Evolutionary conservation across 2,797 vertebrate genomes (phyloP), one percentile per base, ranked within the genome.

Genomic region (Chloroceryle amazona): DNA sequence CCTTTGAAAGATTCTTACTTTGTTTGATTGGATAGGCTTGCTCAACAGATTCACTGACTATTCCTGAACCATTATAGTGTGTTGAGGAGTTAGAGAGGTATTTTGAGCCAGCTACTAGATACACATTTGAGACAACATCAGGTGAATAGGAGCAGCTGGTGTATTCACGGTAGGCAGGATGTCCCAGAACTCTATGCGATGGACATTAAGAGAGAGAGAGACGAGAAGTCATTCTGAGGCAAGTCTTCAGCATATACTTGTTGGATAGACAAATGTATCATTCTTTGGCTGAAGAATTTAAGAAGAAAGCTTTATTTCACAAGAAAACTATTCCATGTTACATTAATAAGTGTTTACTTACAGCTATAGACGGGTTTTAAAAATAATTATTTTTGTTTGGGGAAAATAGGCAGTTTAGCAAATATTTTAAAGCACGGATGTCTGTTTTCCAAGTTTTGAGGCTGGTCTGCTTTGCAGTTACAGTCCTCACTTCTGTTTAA

Each of bases 181-280:
- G 81, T 93, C 90, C 78, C 66, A 85, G 52, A 68, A 88, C 49
- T 79, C 97, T 98, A 41, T 41, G 89, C 90, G 96, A 95, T 8
- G 90, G n/a, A 89, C 70, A 97, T 55, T 96, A 89, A 84, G 96
- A 96, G 96, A 96, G 78, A 97, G 90, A 90, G n/a, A n/a, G 95
- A 37, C 71, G 35, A 95, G 35, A 87, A 63, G 41, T 89, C 72
- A 95, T 91, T 63, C 87, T 88, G 57, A 37, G 71, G n/a, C 33
- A 67, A 58, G 35, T 91, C 88, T 95, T 97, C 93, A 74, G 93
- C 25, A 89, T 49, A 96, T 25, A 93, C 35, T 58, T 94, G 71
- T 57, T 95, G 82, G 66, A 96, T 98, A 93, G 57, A 97, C 35
- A 97, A 91, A 95, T 29, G 54, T 6, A 37, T 6, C 18, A 81